Base-by-base conservation (phyloP, 1,140 invertebrate genomes). In the Drosophila leontia region DNA sequence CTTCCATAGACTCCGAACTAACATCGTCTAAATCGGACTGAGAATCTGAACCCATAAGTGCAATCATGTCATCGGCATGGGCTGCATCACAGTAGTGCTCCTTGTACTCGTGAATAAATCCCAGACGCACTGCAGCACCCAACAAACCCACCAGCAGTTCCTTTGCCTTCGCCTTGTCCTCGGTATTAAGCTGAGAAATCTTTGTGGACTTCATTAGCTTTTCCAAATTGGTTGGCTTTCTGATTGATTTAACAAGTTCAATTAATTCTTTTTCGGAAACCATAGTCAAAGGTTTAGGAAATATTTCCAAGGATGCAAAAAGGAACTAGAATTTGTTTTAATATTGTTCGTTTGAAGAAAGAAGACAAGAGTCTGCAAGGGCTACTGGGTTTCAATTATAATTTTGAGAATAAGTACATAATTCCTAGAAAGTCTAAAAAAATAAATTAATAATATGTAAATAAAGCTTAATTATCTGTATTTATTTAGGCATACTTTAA, bases 31-130 rank as follows among this genome's bases (percentile, higher is more conserved):
- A 15, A 3, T 56, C 53, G 0, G 53, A 56, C 13, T 56, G 53
- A 0, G 35, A 56, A 3, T 62, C 60, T 1, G 48, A 29, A 12
- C 17, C 48, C 13, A 62, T 32, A 1, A 44, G 3, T 0, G 34
- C 47, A 0, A 57, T 2, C 19, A 76, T 26, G 11, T 78, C 64
- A 4, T 76, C 45, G 1, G 32, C 26, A 55, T 70, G 63, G 3
- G 42, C 50, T 2, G 51, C 15, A 11, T 42, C 35, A 13, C 15
- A 72, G 17, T 78, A 78, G 13, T 65, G 41, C 0, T 19, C n/a
- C 3, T 76, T 76, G 29, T 56, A 35, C 19, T 78, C 56, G 15
- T 57, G n/a, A 1, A 78, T 13, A 6, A 37, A 60, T 1, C 75
- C 77, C 5, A 65, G 32, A 3, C 26, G 23, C 11, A 71, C 29